Base-by-base conservation (phyloP, 2,113 vertebrate genomes). In the Epinephelus fuscoguttatus region DNA sequence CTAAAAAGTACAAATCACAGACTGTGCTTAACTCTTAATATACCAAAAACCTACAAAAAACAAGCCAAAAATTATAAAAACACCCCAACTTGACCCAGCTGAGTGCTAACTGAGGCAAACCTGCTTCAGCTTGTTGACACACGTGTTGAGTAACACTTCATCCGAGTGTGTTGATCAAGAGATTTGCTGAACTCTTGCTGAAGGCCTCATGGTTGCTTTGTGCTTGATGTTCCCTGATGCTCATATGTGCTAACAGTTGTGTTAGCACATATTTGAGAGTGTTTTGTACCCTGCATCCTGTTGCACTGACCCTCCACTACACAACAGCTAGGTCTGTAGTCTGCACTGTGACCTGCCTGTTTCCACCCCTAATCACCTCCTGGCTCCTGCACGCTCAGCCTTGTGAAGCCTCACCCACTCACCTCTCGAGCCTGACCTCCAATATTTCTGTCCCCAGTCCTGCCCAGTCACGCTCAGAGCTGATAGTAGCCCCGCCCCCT, bases 381-480 rank as follows among this genome's bases (percentile, higher is more conserved):
- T 56, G 27, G 63, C 56, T 55, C 70, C 75, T 63, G 27, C 78
- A 88, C 53, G 45, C 52, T 64, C 19, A 8, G 2, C 33, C 23
- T 52, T 56, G 45, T 81, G 23, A 75, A 21, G 23, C 23, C 50
- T 60, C 21, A 33, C 25, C 63, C 71, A 14, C 45, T 50, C 67
- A n/a, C 60, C 52, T 71, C 45, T 66, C 11, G 19, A 75, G 73
- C 84, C 88, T 95, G 91, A 95, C 83, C 75, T 47, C 63, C 73
- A 42, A 59, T 85, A 62, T 95, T 88, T 94, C 77, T 95, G 86
- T 89, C 89, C 86, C 75, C 92, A 96, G 95, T 91, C 85, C 81
- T 47, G 74, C 70, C 73, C 85, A 74, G 55, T 75, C 88, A 53
- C 57, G 50, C 68, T 87, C 90, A 69, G 88, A 94, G 89, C 86